phyloP scores from a whole-genome alignment of 2,113 vertebrate genomes.

The Hiodon alosoides region DNA sequence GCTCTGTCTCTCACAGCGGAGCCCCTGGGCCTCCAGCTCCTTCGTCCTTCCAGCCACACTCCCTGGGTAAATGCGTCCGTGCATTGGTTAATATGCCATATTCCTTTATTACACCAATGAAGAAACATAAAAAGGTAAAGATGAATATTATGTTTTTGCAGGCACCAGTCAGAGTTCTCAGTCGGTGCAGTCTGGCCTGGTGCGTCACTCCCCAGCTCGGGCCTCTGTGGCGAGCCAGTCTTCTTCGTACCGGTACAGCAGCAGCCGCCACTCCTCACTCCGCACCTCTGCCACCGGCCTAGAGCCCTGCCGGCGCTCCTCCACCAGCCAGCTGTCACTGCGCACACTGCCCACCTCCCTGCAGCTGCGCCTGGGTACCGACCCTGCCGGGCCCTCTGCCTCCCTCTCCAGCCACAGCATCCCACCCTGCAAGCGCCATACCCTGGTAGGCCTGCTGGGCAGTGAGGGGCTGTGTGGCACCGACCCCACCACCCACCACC shows the following conservation, averaged over 20 bases:
- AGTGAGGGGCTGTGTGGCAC: constrained; percentile 69
- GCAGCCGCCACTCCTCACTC: constrained; percentile 90
- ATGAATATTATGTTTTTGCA: constrained; percentile 37
- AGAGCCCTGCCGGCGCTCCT: constrained; percentile 90
- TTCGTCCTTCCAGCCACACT: constrained; percentile 68
- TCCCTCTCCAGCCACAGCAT: constrained; percentile 96
- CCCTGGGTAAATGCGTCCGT: constrained; percentile 64
- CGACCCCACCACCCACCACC: constrained; percentile 70
- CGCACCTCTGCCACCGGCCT: constrained; percentile 86
- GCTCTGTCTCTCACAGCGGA: constrained; percentile 69
- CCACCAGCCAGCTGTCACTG: constrained; percentile 93
- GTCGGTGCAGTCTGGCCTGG: constrained; percentile 84
- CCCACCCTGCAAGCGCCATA: constrained; percentile 90
- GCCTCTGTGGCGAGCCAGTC: constrained; percentile 91
- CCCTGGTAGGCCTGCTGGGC: constrained; percentile 86
- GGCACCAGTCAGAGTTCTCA: constrained; percentile 95
- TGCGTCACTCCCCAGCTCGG: constrained; percentile 91
- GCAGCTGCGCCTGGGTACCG: constrained; percentile 86
- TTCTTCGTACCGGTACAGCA: constrained; percentile 89
- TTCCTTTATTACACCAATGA: not conserved
- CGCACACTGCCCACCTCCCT: constrained; percentile 88
- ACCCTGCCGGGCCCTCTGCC: constrained; percentile 78
- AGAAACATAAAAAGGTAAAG: no score
- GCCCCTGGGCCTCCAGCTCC: constrained; percentile 69
- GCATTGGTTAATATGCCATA: not conserved